Evolutionary conservation across 64 coral and sea anemone species (phyloP), one percentile per base, ranked within the genome.

Genomic region (Stichodactyla helianthus): DNA sequence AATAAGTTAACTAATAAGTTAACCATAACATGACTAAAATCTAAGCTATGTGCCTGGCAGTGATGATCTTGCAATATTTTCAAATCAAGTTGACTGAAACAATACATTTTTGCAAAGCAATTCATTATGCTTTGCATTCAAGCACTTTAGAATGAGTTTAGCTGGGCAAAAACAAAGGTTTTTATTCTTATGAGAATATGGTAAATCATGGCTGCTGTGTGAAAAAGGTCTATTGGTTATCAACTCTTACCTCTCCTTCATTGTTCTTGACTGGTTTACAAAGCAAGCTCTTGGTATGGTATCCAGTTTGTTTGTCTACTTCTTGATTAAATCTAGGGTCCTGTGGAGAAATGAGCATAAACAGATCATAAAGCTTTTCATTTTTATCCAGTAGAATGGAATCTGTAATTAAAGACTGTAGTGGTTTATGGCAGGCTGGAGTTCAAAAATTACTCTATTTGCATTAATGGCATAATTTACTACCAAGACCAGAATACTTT

Each of bases 271-370:
- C 90, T 78, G 97, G 97, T 64, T 94, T 99, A 53, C 97, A 99
- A 44, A 99, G 57, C 28, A 99, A 68, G 67, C 97, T 99, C 70
- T 95, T 99, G 8, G 97, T 99, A 54, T 94, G 93, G 31, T 99
- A 99, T 19, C 97, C 97, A 59, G 97, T 99, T 84, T 99, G 93
- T 44, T 87, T 94, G 53, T 99, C 93, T 23, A 99, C 93, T 19
- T 99, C 97, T 86, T 99, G 91, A 81, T 99, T 99, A 54, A 99
- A 99, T 20, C 97, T 89, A 74, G 97, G 93, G 61, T 99, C 97
- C 97, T 99, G 57, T 18, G 22, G 15, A 44, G 35, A 62, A 71
- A 27, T 27, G 68, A 65, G 19, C 62, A 65, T 44, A 44, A 74
- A 74, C 68, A 74, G 27, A 23, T 11, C 6, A 74, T 74, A 14